Evolutionary conservation across 2,113 vertebrate species (phyloP).

Genomic region (Anoplopoma fimbria): DNA sequence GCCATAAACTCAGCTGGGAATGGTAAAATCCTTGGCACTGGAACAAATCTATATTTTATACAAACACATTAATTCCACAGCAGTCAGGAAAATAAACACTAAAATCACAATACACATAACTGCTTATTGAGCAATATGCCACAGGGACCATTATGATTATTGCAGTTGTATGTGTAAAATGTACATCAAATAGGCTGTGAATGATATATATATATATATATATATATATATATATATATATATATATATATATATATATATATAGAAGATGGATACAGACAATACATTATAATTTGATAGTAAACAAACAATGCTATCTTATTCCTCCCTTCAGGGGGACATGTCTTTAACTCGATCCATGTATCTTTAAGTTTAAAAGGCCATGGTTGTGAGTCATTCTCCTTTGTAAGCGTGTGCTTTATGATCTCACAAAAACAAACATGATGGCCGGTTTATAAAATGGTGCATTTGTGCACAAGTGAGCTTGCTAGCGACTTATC

Average conservation of each 20-base stretch:
- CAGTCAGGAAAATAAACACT: no score
- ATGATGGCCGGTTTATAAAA: neutral
- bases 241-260: neutral
- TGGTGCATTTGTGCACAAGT: neutral
- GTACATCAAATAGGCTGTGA: neutral
- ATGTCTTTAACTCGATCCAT: neutral
- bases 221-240: neutral
- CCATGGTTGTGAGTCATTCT: neutral
- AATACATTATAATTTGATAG: neutral
- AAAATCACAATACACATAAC: neutral
- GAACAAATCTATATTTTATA: neutral
- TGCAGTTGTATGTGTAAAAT: neutral
- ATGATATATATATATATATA: neutral
- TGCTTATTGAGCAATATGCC: neutral
- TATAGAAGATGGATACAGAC: neutral
- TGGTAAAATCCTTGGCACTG: neutral
- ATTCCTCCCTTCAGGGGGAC: neutral
- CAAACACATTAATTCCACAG: neutral
- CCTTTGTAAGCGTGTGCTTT: neutral
- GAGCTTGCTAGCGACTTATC: slow-evolving; percentile 11
- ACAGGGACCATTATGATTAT: neutral
- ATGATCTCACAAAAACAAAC: neutral
- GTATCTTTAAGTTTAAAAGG: neutral
- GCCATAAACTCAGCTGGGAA: neutral
- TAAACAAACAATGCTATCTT: neutral